Percentiles rank a stretch among this genome's conserved stretches.
Evolutionary conservation across 2,113 vertebrate genomes (phyloP).

Genomic region (Neotoma lepida): DNA sequence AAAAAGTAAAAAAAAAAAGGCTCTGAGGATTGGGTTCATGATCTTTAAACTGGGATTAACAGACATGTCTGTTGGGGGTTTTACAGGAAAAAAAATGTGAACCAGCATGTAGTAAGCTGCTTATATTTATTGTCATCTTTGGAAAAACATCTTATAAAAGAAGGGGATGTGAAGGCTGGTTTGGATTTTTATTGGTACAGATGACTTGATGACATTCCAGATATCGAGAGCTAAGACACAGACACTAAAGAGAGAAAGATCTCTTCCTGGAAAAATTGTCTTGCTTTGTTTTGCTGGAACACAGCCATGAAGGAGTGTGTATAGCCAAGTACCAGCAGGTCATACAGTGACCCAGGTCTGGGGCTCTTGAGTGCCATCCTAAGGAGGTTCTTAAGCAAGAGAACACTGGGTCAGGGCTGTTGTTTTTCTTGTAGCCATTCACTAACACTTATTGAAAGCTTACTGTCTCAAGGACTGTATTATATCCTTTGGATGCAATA

Average conservation of each 20-base stretch:
- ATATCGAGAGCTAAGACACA: background rate
- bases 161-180: background rate
- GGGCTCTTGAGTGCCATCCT: background rate
- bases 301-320: background rate
- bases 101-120: background rate
- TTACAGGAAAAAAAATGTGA: background rate
- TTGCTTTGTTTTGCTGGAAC: background rate
- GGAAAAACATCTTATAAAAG: slow-evolving; percentile 2
- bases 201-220: background rate
- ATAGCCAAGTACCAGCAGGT: background rate
- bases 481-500: background rate
- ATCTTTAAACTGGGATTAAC: slow-evolving; percentile 15
- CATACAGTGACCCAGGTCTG: background rate
- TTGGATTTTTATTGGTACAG: background rate
- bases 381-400: background rate
- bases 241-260: background rate
- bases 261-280: background rate
- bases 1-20: background rate
- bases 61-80: background rate
- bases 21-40: background rate
- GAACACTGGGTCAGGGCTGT: background rate
- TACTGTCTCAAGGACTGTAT: background rate
- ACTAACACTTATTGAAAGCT: background rate
- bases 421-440: background rate
- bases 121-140: background rate